These are phyloP conservation scores for Sitta carolinensis DNA, from an alignment of 2,797 vertebrate species.

Conservation along the genomic window DNA sequence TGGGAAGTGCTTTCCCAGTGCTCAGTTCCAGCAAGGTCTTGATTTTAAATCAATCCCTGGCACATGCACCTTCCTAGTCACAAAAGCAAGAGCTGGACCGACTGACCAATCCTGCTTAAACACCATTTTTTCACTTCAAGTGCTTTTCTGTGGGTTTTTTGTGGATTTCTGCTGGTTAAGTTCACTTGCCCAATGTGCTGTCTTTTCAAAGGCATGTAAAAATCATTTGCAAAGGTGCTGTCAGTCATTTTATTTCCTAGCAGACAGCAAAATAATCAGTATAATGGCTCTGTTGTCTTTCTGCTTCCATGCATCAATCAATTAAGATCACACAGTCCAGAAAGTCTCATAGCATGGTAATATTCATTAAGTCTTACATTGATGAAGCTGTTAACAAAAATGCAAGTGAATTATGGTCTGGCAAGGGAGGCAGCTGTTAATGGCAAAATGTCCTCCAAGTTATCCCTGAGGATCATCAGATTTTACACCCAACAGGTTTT, in stretches of 20 bases:
- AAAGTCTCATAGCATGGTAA: slow-evolving; percentile 8
- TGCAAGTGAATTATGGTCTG: slow-evolving; percentile 51
- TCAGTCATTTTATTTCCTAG: background rate
- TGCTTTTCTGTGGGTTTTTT: background rate
- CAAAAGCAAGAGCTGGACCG: background rate
- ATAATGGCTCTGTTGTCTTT: background rate
- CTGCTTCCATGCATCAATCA: slow-evolving; percentile 9
- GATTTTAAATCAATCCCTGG: background rate
- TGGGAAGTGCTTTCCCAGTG: background rate
- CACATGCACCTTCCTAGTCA: background rate
- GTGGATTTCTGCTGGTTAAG: background rate
- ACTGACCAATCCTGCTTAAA: background rate
- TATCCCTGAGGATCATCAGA: slow-evolving; percentile 52
- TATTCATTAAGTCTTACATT: slow-evolving; percentile 42
- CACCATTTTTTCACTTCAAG: background rate
- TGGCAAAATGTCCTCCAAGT: slow-evolving; percentile 51
- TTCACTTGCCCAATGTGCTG: background rate
- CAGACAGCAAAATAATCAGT: background rate
- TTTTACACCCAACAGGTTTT: slow-evolving; percentile 51
- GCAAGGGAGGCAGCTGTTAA: slow-evolving; percentile 49
- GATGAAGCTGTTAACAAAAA: slow-evolving; percentile 64
- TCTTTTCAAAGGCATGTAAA: slow-evolving; percentile 1
- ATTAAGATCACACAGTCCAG: slow-evolving; percentile 2
- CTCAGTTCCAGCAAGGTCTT: background rate
- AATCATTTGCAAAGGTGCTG: background rate